Base-by-base conservation (phyloP, 2,113 vertebrate species). In the Mormoops blainvillei region DNA sequence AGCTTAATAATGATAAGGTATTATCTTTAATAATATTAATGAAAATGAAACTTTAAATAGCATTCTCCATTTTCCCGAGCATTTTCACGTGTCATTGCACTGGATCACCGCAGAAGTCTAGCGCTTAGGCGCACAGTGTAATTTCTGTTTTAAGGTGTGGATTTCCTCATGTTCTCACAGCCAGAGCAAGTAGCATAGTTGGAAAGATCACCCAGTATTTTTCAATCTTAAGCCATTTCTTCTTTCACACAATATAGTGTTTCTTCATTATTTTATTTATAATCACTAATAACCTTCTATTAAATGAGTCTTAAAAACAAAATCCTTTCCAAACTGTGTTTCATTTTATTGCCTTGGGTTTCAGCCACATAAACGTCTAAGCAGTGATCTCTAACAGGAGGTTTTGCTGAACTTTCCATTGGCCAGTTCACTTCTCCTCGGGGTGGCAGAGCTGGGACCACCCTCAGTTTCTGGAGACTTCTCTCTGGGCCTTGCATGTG, bases 1-100 rank as follows among this genome's bases (percentile, higher is more conserved):
- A 86, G 28, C 50, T 94, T 96, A 74, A 87, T 94, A 61, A 65
- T 18, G 28, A 12, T 56, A 81, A 28, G 24, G 52, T 58, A 50
- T 45, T 89, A 67, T 77, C 58, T 84, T 84, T 87, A 96, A 92
- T 86, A 80, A 71, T 65, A 63, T 33, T 94, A 84, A 90, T 41
- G 38, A 92, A 89, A 95, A 87, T 50, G 28, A 48, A 70, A 26
- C 48, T 89, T 83, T 89, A 80, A 94, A 24, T 36, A 95, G 54
- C 33, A 52, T 38, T 89, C 41, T 70, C 54, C 33, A 68, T 50
- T 87, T 96, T 84, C 31, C 38, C 45, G 85, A 87, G 76, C 38
- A 63, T 94, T 68, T 96, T 76, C 45, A 63, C 86, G 28, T 82
- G 36, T 83, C 50, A 74, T 70, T 65, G 26, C 61, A 48, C 70